Evolutionary conservation across 2,797 vertebrate genomes (phyloP).

Genomic region (Hafferia zeledoni): DNA sequence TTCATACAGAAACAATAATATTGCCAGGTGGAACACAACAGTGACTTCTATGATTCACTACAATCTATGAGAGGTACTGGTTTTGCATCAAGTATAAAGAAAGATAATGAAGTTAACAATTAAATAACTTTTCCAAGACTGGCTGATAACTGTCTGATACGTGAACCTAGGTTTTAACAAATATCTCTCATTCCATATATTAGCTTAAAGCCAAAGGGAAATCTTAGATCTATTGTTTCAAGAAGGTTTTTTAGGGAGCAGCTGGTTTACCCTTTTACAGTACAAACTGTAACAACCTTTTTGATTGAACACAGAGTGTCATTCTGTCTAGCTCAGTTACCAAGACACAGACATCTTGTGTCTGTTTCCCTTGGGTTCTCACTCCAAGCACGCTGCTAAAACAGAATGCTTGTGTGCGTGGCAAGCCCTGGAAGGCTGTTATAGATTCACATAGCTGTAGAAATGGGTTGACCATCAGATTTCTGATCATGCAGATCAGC

Average conservation of each 20-base stretch:
- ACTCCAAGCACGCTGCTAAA: not conserved
- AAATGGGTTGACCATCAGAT: not conserved
- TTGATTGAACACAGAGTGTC: not conserved
- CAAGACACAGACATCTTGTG: not conserved
- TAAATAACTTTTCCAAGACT: not conserved
- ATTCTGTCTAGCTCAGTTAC: not conserved
- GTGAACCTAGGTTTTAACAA: not conserved
- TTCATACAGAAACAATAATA: not conserved
- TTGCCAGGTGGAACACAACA: not conserved
- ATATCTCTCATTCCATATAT: not conserved
- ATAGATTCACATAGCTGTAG: not conserved
- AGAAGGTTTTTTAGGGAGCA: not conserved
- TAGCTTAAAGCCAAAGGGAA: not conserved
- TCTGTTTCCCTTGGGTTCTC: not conserved
- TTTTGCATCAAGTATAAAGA: not conserved
- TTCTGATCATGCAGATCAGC: not conserved
- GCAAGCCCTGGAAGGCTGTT: not conserved
- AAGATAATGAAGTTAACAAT: not conserved
- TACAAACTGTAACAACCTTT: not conserved
- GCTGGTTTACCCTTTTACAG: not conserved
- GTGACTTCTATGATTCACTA: not conserved
- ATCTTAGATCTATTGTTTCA: not conserved
- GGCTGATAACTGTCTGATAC: not conserved
- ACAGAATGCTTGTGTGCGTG: not conserved
- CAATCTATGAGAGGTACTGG: not conserved